Percentiles rank a stretch among this genome's conserved stretches.
phyloP scores from a whole-genome alignment of 2,113 vertebrate genomes.

The Synodontis membranacea region DNA sequence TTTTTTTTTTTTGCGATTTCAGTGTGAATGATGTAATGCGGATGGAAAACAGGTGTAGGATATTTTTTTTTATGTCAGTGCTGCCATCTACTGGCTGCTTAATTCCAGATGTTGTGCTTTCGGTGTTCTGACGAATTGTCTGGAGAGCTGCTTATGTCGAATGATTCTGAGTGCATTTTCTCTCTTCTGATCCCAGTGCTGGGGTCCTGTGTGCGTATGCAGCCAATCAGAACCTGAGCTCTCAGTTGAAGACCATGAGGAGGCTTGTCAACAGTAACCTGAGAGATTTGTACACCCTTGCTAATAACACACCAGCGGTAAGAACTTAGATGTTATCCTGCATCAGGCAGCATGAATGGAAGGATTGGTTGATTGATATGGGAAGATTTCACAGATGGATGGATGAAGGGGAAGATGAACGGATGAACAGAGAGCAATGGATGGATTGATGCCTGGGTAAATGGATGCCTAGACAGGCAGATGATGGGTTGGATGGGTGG shows the following conservation, averaged over 20 bases:
- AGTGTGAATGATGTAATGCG: constrained; percentile 7
- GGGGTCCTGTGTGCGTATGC: constrained; percentile 86
- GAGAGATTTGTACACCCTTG: constrained; percentile 83
- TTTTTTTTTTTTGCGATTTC: neutral
- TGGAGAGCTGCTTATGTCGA: neutral
- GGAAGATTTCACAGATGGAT: neutral
- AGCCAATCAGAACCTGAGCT: constrained; percentile 88
- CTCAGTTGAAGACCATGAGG: constrained; percentile 77
- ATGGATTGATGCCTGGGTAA: neutral
- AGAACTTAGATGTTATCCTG: constrained; percentile 41
- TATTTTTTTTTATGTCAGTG: neutral
- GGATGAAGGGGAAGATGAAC: neutral
- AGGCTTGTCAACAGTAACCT: constrained; percentile 87
- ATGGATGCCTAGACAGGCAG: neutral
- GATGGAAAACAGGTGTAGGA: neutral
- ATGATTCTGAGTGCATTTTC: neutral
- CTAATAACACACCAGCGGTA: constrained; percentile 83
- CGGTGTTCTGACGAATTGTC: neutral
- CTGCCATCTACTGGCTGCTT: constrained; percentile 42
- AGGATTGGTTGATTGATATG: neutral
- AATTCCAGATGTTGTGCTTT: neutral
- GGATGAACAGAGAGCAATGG: too few species aligned
- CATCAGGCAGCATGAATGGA: neutral
- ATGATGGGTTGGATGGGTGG: too few species aligned
- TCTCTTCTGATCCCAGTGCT: constrained; percentile 68